Conservation (phyloP, 2,113 vertebrate genomes). For the human (Homo sapiens) region GRCh38 chr22:18048501-18049000, state of each 20-base stretch:
- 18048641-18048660: background rate
- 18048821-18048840: background rate
- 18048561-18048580: background rate
- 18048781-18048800: background rate
- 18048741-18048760: background rate
- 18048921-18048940: background rate
- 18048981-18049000: background rate
- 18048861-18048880: background rate
- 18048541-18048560: background rate
- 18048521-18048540: background rate
- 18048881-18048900: background rate
- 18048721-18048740: background rate
- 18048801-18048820: background rate
- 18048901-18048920: background rate
- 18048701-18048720: background rate
- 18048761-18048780: background rate
- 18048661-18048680: too few relatives aligned
- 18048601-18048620: background rate
- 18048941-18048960: background rate
- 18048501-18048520: background rate
- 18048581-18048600: background rate
- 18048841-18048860: background rate
- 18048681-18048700: background rate
- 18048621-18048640: background rate
- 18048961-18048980: background rate